phyloP scores from a whole-genome alignment of 2,797 vertebrate species.

The Monodelphis domestica region DNA sequence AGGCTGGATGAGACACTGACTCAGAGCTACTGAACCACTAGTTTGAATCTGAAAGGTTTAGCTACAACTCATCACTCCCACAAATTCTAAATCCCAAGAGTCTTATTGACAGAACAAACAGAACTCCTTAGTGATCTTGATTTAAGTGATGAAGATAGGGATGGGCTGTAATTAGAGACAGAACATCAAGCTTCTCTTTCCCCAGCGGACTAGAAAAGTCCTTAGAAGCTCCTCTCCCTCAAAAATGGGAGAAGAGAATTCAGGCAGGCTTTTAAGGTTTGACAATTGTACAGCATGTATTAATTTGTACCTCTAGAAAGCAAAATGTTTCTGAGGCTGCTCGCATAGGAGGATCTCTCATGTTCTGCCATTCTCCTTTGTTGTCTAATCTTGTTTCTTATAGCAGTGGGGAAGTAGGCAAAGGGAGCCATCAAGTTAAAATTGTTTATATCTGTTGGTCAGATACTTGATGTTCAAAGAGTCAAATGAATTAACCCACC shows the following conservation, averaged over 20 bases:
- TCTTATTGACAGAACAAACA: conserved; percentile 18
- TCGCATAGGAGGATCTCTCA: background rate
- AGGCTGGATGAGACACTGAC: background rate
- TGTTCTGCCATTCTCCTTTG: background rate
- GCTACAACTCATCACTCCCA: conserved; percentile 34
- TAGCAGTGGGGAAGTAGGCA: background rate
- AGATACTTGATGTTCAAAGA: background rate
- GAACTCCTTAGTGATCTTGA: conserved; percentile 10
- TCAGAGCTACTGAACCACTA: conserved; percentile 33
- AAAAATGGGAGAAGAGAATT: background rate
- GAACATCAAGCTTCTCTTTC: background rate
- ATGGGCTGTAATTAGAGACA: background rate
- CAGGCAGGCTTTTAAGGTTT: background rate
- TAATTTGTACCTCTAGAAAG: background rate
- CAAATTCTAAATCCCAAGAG: conserved; percentile 31
- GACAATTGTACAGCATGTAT: background rate
- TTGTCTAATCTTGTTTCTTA: conserved; percentile 20
- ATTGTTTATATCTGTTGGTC: background rate
- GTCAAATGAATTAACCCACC: background rate
- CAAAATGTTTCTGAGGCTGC: background rate
- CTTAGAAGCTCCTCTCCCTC: background rate
- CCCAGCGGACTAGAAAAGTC: background rate
- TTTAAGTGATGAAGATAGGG: conserved; percentile 17
- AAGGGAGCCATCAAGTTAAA: background rate
- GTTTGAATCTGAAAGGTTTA: conserved; percentile 32